Base-by-base conservation (phyloP, 2,797 vertebrate genomes). In the Allochrocebus solatus region DNA sequence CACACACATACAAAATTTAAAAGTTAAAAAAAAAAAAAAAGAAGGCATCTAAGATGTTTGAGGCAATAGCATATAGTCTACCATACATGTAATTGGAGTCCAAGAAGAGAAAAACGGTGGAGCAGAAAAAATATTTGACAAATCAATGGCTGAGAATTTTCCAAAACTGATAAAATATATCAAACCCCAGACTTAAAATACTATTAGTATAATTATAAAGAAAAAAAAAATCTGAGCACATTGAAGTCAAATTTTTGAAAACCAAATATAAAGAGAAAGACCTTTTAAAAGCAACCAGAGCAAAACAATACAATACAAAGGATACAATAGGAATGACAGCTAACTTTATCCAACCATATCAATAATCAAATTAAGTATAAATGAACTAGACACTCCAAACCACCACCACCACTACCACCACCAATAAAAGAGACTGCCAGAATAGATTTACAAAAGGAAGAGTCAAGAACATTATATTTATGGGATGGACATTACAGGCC, bases 341-440 rank as follows among this genome's bases (percentile, higher is more conserved):
- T 59, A 93, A 93, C 50, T 59, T 72, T 89, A 72, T 83, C 9
- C 21, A 89, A 84, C 11, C 36, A 12, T 84, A 84, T 72, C 53
- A 70, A 55, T 59, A 57, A 93, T 70, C 33, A 91, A 57, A 72
- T 57, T 95, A 87, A 90, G 79, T 88, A 92, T 85, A 94, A 96
- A 92, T 36, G n/a, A 33, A 95, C 36, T 53, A 91, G 74, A 72
- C 30, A 89, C 55, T 57, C 8, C n/a, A 94, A 95, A 67, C 8
- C 33, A 64, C 61, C 30, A 64, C 12, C 59, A 61, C 28, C 26
- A 28, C 24, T 11, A 59, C 57, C 26, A 33, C 0, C 13, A 78
- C 64, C 28, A 79, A 74, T 2, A 80, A 57, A 48, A 93, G n/a
- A 89, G 74, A 93, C 4, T 22, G 36, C 59, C 74, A 33, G 33